Percentiles rank a stretch among this genome's conserved stretches.
Evolutionary conservation across 1,140 invertebrate genomes (phyloP).

Genomic region (Proctacanthus coquilletti): DNA sequence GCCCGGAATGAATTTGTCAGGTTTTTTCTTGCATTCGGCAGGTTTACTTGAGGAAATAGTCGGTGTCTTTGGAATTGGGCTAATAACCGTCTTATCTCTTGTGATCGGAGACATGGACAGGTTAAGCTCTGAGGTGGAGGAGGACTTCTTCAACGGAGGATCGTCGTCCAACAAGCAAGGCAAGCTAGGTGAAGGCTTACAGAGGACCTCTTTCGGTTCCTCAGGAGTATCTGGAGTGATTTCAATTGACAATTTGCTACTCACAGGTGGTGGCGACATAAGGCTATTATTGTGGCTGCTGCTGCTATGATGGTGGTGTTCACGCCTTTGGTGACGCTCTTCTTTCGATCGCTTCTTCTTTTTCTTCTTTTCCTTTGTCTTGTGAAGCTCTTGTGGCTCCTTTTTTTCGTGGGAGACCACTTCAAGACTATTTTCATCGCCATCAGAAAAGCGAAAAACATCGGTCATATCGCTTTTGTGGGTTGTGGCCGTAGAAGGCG

Average conservation of each 20-base stretch:
- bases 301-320: conserved; percentile 38
- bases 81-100: conserved; percentile 33
- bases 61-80: conserved; percentile 39
- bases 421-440: conserved; percentile 29
- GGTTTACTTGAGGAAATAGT: conserved; percentile 13
- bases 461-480: conserved; percentile 28
- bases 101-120: conserved; percentile 27
- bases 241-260: conserved; percentile 20
- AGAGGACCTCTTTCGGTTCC: conserved; percentile 13
- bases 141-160: conserved; percentile 4
- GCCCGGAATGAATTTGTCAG: conserved; percentile 49
- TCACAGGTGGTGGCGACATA: neutral
- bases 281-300: conserved; percentile 4
- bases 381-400: conserved; percentile 30
- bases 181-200: conserved; percentile 26
- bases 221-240: conserved; percentile 6
- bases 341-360: conserved; percentile 70
- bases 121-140: conserved; percentile 23
- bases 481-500: conserved; percentile 22
- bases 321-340: conserved; percentile 50
- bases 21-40: conserved; percentile 29
- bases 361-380: conserved; percentile 61
- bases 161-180: conserved; percentile 25
- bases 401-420: conserved; percentile 12
- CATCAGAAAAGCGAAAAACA: conserved; percentile 33